Evolutionary conservation across 2,888 invertebrate genomes (phyloP), one percentile per base, ranked within the genome.

Genomic region (Campaea margaritaria): DNA sequence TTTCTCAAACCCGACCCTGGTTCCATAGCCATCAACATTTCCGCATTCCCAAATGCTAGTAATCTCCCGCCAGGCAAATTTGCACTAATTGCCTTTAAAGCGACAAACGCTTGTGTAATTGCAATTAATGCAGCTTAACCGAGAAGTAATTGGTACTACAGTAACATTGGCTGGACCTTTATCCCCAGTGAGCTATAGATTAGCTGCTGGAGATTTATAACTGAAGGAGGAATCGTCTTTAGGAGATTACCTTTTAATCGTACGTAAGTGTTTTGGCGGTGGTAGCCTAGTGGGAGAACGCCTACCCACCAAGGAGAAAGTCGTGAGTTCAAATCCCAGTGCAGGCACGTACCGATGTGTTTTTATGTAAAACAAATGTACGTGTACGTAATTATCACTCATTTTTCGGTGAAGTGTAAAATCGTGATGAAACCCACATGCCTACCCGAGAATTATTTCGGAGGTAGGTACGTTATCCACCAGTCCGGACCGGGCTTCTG

Each of bases 141-240:
- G 67, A 73, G 70, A 68, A 75, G 72, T 80, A 81, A 82, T 79
- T 78, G 76, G 75, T 64, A 42, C 38, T 15, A 58, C 48, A 58
- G 55, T 47, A 62, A 58, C 51, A 58, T 43, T 44, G 48, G 31
- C 45, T 38, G 44, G 38, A 47, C 61, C 61, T 70, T 68, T 71
- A 67, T 67, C 55, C 72, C 74, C 70, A 63, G 67, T 31, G 31
- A 73, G 76, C 72, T 73, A 79, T 80, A 82, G 78, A 84, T 83
- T 83, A 83, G 73, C 69, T 69, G 76, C 75, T 75, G 68, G 74
- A 83, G 82, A 86, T 86, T 85, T 85, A 85, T 81, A 70, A 74
- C 63, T 62, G 61, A 58, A 69, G 74, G 75, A 79, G 76, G 74
- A 73, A 75, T 72, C 67, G 66, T 65, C 43, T 44, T 27, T 9